phyloP scores from a whole-genome alignment of 2,113 vertebrate genomes.

The Vireo altiloquus region DNA sequence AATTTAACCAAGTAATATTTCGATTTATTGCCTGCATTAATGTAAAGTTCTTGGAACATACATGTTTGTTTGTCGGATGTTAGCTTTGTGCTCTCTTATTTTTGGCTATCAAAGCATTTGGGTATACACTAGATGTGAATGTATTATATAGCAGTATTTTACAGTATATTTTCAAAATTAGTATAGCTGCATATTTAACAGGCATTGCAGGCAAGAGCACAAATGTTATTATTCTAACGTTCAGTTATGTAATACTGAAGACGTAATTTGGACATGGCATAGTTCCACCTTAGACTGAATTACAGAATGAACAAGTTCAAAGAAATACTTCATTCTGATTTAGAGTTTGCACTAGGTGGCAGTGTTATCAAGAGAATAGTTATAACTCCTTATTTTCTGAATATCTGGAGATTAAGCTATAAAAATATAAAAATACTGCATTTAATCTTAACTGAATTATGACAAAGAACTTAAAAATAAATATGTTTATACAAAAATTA shows the following conservation, averaged over 20 bases:
- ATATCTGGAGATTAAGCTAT: neutral
- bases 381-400: neutral
- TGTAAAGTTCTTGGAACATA: neutral
- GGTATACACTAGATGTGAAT: neutral
- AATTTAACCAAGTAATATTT: neutral
- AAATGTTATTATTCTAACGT: neutral
- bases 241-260: neutral
- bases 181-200: neutral
- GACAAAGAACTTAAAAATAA: neutral
- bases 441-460: neutral
- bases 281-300: neutral
- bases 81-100: neutral
- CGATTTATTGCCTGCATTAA: neutral
- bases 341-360: constrained; percentile 68
- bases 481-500: neutral
- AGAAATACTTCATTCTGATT: neutral
- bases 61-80: neutral
- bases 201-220: neutral
- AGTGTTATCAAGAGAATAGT: constrained; percentile 18
- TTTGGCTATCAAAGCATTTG: neutral
- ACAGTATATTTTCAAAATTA: neutral
- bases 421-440: neutral
- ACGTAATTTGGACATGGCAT: neutral
- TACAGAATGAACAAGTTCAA: neutral
- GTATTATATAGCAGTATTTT: neutral